Evolutionary conservation across 2,113 vertebrate genomes (phyloP).

Genomic region (Orientallactaga bullata): DNA sequence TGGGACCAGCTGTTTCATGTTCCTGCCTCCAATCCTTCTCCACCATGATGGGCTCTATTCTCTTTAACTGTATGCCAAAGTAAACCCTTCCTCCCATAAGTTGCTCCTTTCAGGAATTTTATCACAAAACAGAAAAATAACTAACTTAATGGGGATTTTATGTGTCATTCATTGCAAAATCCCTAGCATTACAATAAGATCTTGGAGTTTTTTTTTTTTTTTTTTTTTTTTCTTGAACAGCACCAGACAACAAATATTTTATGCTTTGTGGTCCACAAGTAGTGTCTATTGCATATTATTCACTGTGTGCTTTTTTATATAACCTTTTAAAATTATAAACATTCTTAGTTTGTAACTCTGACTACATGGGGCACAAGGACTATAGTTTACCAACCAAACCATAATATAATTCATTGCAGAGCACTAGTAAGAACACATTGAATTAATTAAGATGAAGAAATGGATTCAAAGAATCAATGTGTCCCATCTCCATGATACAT

Average conservation of each 20-base stretch:
- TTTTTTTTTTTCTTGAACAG: slow-evolving; percentile 33
- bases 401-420: not conserved
- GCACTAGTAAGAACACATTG: not conserved
- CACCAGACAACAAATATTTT: not conserved
- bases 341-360: not conserved
- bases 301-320: not conserved
- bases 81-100: too few relatives aligned
- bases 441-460: slow-evolving; percentile 32
- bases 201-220: too few relatives aligned
- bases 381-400: not conserved
- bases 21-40: too few relatives aligned
- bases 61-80: too few relatives aligned
- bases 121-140: too few relatives aligned
- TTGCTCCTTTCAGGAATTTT: too few relatives aligned
- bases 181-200: not conserved
- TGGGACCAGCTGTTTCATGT: too few relatives aligned
- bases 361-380: not conserved
- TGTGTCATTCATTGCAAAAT: not conserved
- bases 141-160: not conserved
- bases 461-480: not conserved
- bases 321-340: slow-evolving; percentile 8
- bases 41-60: too few relatives aligned
- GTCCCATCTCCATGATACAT: not conserved
- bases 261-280: not conserved
- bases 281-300: not conserved